Base-by-base conservation (phyloP, 2,797 vertebrate species). In the Alauda arvensis region DNA sequence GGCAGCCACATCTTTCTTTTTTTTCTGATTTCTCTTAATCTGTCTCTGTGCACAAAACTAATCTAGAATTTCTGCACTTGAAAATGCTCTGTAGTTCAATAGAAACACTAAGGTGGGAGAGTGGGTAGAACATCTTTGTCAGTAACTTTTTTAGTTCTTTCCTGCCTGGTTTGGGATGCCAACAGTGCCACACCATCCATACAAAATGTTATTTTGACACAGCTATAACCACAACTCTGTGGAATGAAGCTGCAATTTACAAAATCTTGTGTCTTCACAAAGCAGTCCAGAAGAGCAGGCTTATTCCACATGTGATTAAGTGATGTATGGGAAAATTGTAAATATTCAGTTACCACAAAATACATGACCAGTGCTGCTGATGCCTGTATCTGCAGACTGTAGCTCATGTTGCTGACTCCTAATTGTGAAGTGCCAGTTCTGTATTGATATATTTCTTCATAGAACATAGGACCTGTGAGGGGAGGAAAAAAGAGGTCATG, bases 401-500 rank as follows among this genome's bases (percentile, higher is more conserved):
- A 82, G 61, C 61, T 85, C 69, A 16, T 77, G 20, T 14, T 79
- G 12, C 34, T 71, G 63, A n/a, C 18, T 86, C 67, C 7, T 14
- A 16, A 33, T 25, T 72, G 40, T 55, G 26, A 53, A 39, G 9
- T 31, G 12, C 37, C 17, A 59, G 17, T 61, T 37, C 29, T 75
- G 23, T 81, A 31, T 56, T 59, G 39, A 25, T 34, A 1, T 12
- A 51, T 62, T 80, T 70, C n/a, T 39, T 69, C 10, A 8, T 5
- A 43, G 18, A 51, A 33, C 49, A 31, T 63, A 29, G 4, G 20
- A 70, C 23, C 33, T 60, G 5, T 14, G 14, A 40, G 6, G 8
- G 6, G 6, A 14, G 8, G 2, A 6, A 7, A n/a, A 21, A 48
- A 51, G 20, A 18, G 1, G 29, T 37, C 1, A 0, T 75, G 40